Evolutionary conservation across 2,113 vertebrate species (phyloP).

Genomic region (Helogale parvula): DNA sequence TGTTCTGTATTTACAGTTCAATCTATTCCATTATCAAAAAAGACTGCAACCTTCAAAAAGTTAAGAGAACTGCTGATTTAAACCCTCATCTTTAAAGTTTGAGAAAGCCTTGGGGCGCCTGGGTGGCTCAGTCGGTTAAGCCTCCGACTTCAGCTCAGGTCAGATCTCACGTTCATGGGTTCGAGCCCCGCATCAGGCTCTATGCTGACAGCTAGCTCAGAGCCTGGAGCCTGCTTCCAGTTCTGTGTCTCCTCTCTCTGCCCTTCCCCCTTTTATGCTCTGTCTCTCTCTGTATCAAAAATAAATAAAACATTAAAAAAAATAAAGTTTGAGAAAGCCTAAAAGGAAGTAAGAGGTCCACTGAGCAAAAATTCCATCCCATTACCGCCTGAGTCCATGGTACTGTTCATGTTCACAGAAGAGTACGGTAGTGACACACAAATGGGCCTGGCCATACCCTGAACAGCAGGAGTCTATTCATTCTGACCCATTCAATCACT

Average conservation of each 20-base stretch:
- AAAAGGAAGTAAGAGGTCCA: background rate
- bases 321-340: constrained; percentile 6
- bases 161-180: too few relatives aligned
- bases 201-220: too few relatives aligned
- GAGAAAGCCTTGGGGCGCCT: constrained; percentile 14
- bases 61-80: background rate
- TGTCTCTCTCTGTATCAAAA: too few relatives aligned
- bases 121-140: too few relatives aligned
- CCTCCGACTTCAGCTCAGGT: too few relatives aligned
- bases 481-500: background rate
- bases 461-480: background rate
- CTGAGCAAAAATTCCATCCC: background rate
- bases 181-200: too few relatives aligned
- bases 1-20: constrained; percentile 19
- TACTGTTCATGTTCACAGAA: background rate
- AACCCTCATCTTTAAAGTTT: background rate
- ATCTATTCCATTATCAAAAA: background rate
- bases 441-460: background rate
- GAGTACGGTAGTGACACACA: background rate
- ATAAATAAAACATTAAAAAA: too few relatives aligned
- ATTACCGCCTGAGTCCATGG: background rate
- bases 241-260: too few relatives aligned
- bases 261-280: too few relatives aligned
- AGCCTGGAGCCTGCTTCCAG: too few relatives aligned
- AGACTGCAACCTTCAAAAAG: background rate